Conservation (phyloP, 2,888 invertebrate genomes). For the Meandrusa payeni region DNA sequence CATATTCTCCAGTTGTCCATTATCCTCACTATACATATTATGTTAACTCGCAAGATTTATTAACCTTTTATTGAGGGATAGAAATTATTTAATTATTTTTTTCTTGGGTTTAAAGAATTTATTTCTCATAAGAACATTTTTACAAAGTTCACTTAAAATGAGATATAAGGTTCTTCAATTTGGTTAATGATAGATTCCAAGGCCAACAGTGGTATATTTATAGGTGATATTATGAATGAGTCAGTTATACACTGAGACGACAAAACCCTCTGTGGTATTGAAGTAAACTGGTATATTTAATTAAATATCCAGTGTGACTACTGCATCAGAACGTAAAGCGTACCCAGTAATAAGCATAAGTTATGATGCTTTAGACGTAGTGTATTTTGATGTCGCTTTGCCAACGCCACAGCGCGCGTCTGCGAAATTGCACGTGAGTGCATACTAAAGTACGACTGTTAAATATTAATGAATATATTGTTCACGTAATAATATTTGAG, state of each 20-base stretch:
- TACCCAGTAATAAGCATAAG: conserved; percentile 6
- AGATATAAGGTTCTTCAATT: too few relatives aligned
- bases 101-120: too few relatives aligned
- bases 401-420: conserved; percentile 1
- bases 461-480: conserved; percentile 6
- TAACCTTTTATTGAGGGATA: too few relatives aligned
- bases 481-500: not conserved
- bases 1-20: too few relatives aligned
- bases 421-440: conserved; percentile 6
- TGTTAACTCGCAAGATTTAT: too few relatives aligned
- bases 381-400: conserved; percentile 4
- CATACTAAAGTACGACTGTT: not conserved
- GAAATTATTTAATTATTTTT: too few relatives aligned
- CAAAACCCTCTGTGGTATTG: not conserved
- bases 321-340: not conserved
- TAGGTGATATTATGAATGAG: not conserved
- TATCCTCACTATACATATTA: too few relatives aligned
- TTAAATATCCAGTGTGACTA: not conserved
- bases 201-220: too few relatives aligned
- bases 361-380: conserved; percentile 4
- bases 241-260: not conserved
- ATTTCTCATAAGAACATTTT: too few relatives aligned
- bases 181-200: too few relatives aligned
- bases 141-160: too few relatives aligned
- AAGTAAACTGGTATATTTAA: not conserved